Evolutionary conservation across 37 sponge, comb jelly and placozoan species (phyloP).

Genomic region (Tethya wilhelma): DNA sequence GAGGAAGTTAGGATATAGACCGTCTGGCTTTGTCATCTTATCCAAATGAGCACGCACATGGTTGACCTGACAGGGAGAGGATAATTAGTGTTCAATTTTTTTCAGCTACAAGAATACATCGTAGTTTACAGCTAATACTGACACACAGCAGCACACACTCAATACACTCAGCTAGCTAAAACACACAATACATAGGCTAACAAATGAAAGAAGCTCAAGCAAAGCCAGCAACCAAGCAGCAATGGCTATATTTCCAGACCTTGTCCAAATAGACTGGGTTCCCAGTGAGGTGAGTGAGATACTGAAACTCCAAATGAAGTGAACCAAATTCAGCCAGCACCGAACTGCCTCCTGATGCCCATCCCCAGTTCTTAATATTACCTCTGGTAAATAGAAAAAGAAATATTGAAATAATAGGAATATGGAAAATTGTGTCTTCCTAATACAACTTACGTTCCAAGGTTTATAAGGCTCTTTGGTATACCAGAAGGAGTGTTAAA

Average conservation of each 20-base stretch:
- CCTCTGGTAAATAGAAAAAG: no score
- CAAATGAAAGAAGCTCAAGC: no score
- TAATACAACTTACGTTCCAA: conserved; percentile 50
- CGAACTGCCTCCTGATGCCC: conserved; percentile 88
- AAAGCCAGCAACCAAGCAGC: no score
- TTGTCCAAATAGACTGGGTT: conserved; percentile 76
- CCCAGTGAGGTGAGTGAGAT: conserved; percentile 76
- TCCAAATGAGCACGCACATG: conserved; percentile 64
- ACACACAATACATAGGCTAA: no score
- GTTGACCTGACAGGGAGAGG: background rate
- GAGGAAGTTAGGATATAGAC: conserved; percentile 86
- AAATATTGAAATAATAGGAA: no score
- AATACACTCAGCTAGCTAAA: no score
- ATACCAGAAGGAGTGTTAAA: conserved; percentile 90
- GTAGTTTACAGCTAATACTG: no score
- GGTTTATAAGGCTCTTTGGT: conserved; percentile 76
- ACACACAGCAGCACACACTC: no score
- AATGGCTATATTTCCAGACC: no score
- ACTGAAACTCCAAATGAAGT: conserved; percentile 88
- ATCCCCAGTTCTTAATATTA: conserved; percentile 83
- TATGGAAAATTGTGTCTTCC: no score
- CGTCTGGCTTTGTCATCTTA: conserved; percentile 71
- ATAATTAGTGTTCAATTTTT: no score
- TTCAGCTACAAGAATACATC: no score
- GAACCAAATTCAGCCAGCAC: conserved; percentile 93